These are phyloP conservation scores for Rhinoraja longicauda DNA, from an alignment of 2,797 vertebrate species.

Conservation along the genomic window DNA sequence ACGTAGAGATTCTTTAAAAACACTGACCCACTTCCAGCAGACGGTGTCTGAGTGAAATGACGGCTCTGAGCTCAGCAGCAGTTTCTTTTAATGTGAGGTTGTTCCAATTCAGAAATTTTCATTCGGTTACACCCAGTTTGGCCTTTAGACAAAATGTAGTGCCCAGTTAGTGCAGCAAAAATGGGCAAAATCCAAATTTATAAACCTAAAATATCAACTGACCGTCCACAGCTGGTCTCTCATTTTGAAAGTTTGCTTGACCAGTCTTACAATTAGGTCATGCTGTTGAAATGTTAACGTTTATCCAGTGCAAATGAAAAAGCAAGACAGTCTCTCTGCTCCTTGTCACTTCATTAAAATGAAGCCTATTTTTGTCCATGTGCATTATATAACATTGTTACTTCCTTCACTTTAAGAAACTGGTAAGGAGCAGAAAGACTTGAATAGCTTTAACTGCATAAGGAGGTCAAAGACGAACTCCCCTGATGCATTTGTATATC, in stretches of 20 bases:
- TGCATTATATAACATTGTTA: background rate
- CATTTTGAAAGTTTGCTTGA: background rate
- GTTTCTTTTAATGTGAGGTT: too few species aligned
- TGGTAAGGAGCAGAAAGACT: too few species aligned
- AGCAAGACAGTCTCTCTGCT: background rate
- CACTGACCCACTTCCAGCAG: too few species aligned
- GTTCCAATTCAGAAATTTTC: too few species aligned
- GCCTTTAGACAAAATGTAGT: too few species aligned
- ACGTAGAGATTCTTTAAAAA: too few species aligned
- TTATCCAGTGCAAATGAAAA: background rate
- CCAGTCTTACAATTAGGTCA: background rate
- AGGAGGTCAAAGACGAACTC: background rate
- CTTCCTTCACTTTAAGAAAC: background rate
- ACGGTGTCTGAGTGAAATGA: too few species aligned
- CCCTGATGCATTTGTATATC: background rate
- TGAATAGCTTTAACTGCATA: background rate
- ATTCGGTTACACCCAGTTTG: too few species aligned
- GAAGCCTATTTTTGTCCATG: background rate
- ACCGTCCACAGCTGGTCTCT: background rate
- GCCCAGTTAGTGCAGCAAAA: too few species aligned
- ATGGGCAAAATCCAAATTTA: too few species aligned
- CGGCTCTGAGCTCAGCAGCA: too few species aligned
- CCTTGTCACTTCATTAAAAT: background rate
- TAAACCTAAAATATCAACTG: background rate
- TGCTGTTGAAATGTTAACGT: background rate